phyloP scores from a whole-genome alignment of 1,140 invertebrate genomes.

The Cydia pomonella region DNA sequence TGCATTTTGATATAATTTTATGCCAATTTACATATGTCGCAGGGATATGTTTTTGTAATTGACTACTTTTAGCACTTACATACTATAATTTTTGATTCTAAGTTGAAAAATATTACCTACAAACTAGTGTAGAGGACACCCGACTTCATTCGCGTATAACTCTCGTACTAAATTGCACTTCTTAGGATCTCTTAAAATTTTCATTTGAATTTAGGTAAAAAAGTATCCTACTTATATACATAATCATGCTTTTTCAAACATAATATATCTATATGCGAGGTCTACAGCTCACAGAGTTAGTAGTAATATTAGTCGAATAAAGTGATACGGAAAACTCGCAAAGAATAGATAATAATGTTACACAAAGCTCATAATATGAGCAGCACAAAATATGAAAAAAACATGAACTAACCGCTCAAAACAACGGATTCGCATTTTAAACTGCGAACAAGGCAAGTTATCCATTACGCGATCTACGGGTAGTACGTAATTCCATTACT shows the following conservation, averaged over 20 bases:
- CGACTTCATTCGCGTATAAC: too few relatives aligned
- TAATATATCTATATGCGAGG: too few relatives aligned
- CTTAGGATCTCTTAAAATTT: too few relatives aligned
- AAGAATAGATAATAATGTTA: not conserved
- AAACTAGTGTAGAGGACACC: too few relatives aligned
- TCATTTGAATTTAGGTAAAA: too few relatives aligned
- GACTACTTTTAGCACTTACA: too few relatives aligned
- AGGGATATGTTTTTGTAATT: not conserved
- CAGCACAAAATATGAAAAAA: not conserved
- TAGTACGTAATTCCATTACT: constrained; percentile 58
- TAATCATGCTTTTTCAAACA: too few relatives aligned
- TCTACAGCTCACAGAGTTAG: too few relatives aligned
- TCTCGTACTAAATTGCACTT: too few relatives aligned
- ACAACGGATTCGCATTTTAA: constrained; percentile 40
- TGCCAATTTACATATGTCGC: not conserved
- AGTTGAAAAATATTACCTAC: not conserved
- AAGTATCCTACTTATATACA: too few relatives aligned
- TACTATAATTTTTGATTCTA: too few relatives aligned
- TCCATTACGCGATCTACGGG: constrained; percentile 42
- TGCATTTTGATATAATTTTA: not conserved
- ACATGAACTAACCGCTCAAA: not conserved
- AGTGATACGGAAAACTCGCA: not conserved
- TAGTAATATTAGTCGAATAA: too few relatives aligned
- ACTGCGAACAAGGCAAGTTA: constrained; percentile 43
- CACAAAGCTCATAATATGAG: not conserved